A percentile compares a stretch with the other conserved stretches of the same genome.
Evolutionary conservation across 1,140 invertebrate species (phyloP).

Genomic region (Hypothenemus hampei): DNA sequence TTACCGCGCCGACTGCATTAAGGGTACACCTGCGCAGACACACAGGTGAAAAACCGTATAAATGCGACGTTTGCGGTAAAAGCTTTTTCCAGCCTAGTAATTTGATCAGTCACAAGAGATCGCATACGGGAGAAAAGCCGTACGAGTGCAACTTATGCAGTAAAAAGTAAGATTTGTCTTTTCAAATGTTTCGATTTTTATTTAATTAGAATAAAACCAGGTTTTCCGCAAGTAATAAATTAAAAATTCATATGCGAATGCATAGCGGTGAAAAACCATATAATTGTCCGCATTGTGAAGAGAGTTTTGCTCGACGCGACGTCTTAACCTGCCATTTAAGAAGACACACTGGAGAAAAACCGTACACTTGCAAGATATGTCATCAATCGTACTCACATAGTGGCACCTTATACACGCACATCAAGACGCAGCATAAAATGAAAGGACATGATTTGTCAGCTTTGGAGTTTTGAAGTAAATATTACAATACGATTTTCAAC

Average conservation of each 20-base stretch:
- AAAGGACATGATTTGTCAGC: constrained; percentile 18
- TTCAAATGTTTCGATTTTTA: neutral
- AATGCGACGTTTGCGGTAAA: constrained; percentile 45
- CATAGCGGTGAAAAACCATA: constrained; percentile 51
- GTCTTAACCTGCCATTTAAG: constrained; percentile 53
- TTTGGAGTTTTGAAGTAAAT: constrained; percentile 11
- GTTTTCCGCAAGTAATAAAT: constrained; percentile 45
- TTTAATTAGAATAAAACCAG: constrained; percentile 41
- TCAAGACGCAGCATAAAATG: constrained; percentile 28
- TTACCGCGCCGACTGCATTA: constrained; percentile 71
- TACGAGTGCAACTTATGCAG: constrained; percentile 44
- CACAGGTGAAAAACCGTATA: constrained; percentile 47
- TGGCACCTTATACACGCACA: constrained; percentile 34
- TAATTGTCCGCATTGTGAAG: constrained; percentile 49
- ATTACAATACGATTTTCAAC: too few relatives aligned
- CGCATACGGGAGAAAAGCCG: constrained; percentile 49
- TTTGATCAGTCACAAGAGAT: constrained; percentile 36
- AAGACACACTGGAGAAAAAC: constrained; percentile 63
- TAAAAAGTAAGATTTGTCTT: constrained; percentile 28
- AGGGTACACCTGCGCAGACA: constrained; percentile 78
- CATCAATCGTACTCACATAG: constrained; percentile 40
- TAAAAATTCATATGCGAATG: constrained; percentile 57
- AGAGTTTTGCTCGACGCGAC: constrained; percentile 49
- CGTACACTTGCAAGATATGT: constrained; percentile 72
- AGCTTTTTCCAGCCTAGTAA: constrained; percentile 32